Evolutionary conservation across 2,888 invertebrate species (phyloP), one percentile per base, ranked within the genome.

Genomic region (Trichopria drosophilae): DNA sequence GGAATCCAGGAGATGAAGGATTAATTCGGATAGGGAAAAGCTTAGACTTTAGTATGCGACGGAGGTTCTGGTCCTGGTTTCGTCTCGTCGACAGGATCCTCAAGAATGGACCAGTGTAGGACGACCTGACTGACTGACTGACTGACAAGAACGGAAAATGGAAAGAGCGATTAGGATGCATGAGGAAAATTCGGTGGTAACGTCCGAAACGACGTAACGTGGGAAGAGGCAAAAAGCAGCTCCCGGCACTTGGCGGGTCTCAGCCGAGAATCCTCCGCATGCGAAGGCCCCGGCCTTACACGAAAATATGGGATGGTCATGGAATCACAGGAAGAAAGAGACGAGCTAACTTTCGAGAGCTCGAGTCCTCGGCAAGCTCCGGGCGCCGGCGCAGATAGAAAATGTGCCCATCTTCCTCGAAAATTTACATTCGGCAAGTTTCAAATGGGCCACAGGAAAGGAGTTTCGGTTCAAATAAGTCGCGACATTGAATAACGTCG

Each of bases 291-390:
- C 24, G 31, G 40, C 40, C 26, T 36, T 4, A 13, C 40, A 41
- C 29, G 36, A 51, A 68, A 71, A 69, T 69, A 74, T 75, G 75
- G 75, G 63, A 75, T 74, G 75, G 74, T 75, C 75, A 65, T 75
- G 75, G 73, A 75, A 75, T 68, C 75, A 75, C 65, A 71, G 75
- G 60, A 74, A 75, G 65, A 75, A 75, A 75, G 66, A 61, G 61
- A 64, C 63, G 47, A 57, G 65, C 60, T 67, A 66, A 66, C 61
- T n/a, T n/a, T n/a, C 53, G 43, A 15, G 34, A 3, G 36, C 23
- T 9, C 47, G 13, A n/a, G 7, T 10, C 28, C 5, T 12, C 9
- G 6, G 15, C 28, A 29, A 4, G 20, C 4, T 5, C 15, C n/a
- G 9, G 35, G 35, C 16, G 28, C 37, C 12, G 12, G 6, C 29